Evolutionary conservation across 2,888 invertebrate species (phyloP), one percentile per base, ranked within the genome.

Genomic region (Drosophila borborema): DNA sequence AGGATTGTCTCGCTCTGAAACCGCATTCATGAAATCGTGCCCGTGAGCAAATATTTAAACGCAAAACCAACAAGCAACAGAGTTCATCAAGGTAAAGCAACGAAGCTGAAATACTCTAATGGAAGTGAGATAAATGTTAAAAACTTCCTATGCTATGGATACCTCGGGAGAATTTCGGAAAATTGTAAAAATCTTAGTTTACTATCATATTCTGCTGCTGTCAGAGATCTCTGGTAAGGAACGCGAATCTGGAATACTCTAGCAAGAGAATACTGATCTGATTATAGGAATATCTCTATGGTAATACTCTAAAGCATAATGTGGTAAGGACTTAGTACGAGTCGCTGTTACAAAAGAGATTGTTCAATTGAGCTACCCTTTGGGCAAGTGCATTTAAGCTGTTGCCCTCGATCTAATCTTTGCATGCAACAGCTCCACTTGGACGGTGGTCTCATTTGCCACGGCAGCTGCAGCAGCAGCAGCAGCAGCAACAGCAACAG

Each of bases 371-470:
- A 64, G 38, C 14, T 40, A 41, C 58, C 7, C 48, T 18, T n/a
- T 34, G 16, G 34, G 23, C 7, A 10, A 20, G 46, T 43, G 56
- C 48, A 45, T 28, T 40, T 40, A 58, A 55, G 59, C 59, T 55
- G 54, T 58, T 61, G 46, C 5, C 43, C 46, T 34, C 67, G 83
- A 88, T 88, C 70, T 82, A 80, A 88, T 82, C 89, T 86, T 45
- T 41, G 76, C 72, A 75, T 80, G 82, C 72, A 80, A 72, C 70
- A 45, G 64, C 64, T 66, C 55, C 74, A 68, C 69, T 64, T 72
- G 82, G 66, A 81, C 68, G 89, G 82, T 89, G 82, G 89, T 86
- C 89, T 67, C 87, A 83, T 89, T 83, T 83, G 87, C 86, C 34
- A 45, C 46, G 16, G 18, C 18, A 10, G 6, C 23, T n/a, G 40